These are phyloP conservation scores for Caenorhabditis sp. DNA, from an alignment of 2,888 invertebrate genomes.

Conservation along the genomic window DNA sequence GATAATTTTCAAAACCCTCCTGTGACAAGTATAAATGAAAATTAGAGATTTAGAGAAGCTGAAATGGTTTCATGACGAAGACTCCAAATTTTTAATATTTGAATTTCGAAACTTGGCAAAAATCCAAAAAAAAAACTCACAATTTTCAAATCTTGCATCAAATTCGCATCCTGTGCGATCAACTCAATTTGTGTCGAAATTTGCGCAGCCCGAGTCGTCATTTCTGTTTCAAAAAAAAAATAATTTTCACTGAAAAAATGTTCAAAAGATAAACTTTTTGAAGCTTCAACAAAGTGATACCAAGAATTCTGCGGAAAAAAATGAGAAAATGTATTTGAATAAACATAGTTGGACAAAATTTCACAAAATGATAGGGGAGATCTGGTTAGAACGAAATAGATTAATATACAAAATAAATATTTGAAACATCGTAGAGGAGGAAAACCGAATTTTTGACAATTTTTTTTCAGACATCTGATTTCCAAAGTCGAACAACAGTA, in stretches of 20 bases:
- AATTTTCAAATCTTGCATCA: conserved; percentile 62
- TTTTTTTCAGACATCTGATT: conserved; percentile 78
- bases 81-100: neutral
- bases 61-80: too few relatives aligned
- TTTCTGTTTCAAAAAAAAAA: too few relatives aligned
- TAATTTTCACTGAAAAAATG: too few relatives aligned
- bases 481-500: conserved; percentile 98
- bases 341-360: too few relatives aligned
- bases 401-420: neutral
- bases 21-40: too few relatives aligned
- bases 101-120: neutral
- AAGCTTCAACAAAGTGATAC: too few relatives aligned
- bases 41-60: too few relatives aligned
- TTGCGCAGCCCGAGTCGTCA: conserved; percentile 19
- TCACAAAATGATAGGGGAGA: neutral
- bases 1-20: too few relatives aligned
- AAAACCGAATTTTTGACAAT: neutral
- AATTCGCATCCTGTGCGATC: conserved; percentile 48
- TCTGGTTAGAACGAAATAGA: conserved; percentile 2
- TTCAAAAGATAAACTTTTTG: too few relatives aligned
- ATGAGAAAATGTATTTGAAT: too few relatives aligned
- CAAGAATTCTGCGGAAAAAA: too few relatives aligned
- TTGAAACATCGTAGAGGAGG: neutral
- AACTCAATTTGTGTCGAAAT: conserved; percentile 54
- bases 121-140: conserved; percentile 53